phyloP scores from a whole-genome alignment of 2,888 invertebrate species.

The Laothoe populi region DNA sequence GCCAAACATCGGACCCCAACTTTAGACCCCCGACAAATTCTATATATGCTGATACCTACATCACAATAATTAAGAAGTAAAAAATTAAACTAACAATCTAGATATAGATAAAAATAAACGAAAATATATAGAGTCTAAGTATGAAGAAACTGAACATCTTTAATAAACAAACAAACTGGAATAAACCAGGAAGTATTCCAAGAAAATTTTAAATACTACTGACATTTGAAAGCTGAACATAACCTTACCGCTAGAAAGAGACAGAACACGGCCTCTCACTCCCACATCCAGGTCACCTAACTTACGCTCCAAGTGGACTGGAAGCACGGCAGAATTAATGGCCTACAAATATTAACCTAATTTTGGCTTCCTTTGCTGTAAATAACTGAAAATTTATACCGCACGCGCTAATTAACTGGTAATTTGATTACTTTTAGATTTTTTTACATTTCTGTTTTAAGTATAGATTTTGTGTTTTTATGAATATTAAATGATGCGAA shows the following conservation, averaged over 20 bases:
- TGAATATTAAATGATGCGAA: too few species aligned
- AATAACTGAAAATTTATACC: conserved; percentile 14
- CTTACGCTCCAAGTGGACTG: conserved; percentile 57
- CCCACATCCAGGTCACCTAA: conserved; percentile 47
- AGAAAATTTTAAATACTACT: background rate
- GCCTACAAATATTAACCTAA: conserved; percentile 71
- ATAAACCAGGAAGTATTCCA: background rate
- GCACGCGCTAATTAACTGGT: background rate
- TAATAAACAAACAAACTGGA: background rate
- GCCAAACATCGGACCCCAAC: too few species aligned
- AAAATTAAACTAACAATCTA: too few species aligned
- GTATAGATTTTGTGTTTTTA: too few species aligned
- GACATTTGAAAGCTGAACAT: background rate
- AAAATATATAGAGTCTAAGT: too few species aligned
- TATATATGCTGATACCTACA: too few species aligned
- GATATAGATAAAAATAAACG: too few species aligned
- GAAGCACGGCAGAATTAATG: conserved; percentile 59
- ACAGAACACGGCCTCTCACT: conserved; percentile 17
- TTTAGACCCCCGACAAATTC: too few species aligned
- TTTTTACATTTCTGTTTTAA: too few species aligned
- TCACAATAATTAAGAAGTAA: too few species aligned
- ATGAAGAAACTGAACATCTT: too few species aligned
- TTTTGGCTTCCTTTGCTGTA: conserved; percentile 48
- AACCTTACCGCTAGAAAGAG: background rate
- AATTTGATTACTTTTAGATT: background rate